Evolutionary conservation across 1,140 invertebrate species (phyloP), one percentile per base, ranked within the genome.

Genomic region (Drosophila neocordata): DNA sequence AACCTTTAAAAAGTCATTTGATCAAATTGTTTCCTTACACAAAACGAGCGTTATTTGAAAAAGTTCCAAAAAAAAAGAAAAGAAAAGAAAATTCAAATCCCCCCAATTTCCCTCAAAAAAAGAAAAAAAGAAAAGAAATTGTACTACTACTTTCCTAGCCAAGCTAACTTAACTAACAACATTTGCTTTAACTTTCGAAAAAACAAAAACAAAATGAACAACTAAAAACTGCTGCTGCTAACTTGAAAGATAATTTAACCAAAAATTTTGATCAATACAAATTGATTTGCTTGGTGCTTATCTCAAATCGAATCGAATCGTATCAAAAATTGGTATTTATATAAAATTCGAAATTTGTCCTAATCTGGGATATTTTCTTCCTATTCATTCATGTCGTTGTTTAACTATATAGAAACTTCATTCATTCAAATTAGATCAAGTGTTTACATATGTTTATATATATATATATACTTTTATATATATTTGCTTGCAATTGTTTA

Each of bases 41-140:
- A 58, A 38, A 38, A 13, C 41, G 72, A 87, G 83, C 83, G 78
- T 77, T 88, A 77, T 82, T 88, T 83, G 72, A 82, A 79, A 79
- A 73, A 88, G 83, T 82, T 87, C 72, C 76, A 64, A 68, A 69
- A 68, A 73, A 57, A 68, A 55, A 11, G 35, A 68, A 15, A 4
- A 4, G 58, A 35, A 57, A 57, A 35, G 51, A 69, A 73, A 69
- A 13, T 1, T 59, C 69, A 51, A 65, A 38, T 41, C 70, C 66
- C 34, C 62, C 27, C 57, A 57, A 62, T 24, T 4, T 24, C 22
- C 2, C 22, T 4, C 22, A 56, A 68, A 72, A 37, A 53, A 52
- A 41, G 24, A 58, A 18, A 34, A 68, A 15, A n/a, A 13, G 52
- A 41, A 63, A 58, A 37, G 59, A 78, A 74, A 70, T 77, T 73